Base-by-base conservation (phyloP, 2,113 vertebrate species). In the Pelobates fuscus region DNA sequence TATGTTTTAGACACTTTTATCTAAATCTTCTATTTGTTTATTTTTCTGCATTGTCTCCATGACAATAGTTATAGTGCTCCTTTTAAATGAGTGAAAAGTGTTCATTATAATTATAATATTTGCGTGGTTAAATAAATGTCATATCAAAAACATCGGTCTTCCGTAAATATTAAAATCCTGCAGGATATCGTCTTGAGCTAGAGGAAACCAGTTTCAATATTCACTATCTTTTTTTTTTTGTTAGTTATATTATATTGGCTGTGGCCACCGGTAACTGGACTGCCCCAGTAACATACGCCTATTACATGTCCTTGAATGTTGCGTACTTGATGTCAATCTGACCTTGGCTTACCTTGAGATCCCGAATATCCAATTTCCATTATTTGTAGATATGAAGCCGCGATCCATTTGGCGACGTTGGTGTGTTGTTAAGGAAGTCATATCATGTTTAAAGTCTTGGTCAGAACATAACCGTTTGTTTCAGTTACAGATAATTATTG, bases 281-380 rank as follows among this genome's bases (percentile, higher is more conserved):
- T 30, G 52, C 30, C 27, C n/a, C 12, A 69, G 52, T 25, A 23
- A 10, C 26, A 37, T 58, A 69, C 20, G 4, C 59, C 44, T 65
- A 57, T 73, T 73, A 73, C 21, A 20, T 73, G 63, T 63, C 46
- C 27, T 52, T 43, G 14, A 41, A 52, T 24, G 21, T 63, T 55
- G 29, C 29, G 8, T 25, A 20, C 52, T 55, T 64, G 21, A 41
- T 73, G 71, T 73, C 71, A 73, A 25, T 21, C 27, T 65, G 71
- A 73, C 71, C 60, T 57, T 54, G 64, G 20, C 21, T 21, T 65
- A 30, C 71, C 71, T 73, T 73, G 71, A 73, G 59, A 20, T 30
- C 64, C 43, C 30, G n/a, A 37, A 64, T 43, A 73, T 65, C 23
- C 24, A 15, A 11, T 73, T 73, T 64, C 71, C 3, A n/a, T 73